These are phyloP conservation scores for Anneissia japonica DNA, from an alignment of 35 echinoderm and acorn worm genomes.

Conservation along the genomic window DNA sequence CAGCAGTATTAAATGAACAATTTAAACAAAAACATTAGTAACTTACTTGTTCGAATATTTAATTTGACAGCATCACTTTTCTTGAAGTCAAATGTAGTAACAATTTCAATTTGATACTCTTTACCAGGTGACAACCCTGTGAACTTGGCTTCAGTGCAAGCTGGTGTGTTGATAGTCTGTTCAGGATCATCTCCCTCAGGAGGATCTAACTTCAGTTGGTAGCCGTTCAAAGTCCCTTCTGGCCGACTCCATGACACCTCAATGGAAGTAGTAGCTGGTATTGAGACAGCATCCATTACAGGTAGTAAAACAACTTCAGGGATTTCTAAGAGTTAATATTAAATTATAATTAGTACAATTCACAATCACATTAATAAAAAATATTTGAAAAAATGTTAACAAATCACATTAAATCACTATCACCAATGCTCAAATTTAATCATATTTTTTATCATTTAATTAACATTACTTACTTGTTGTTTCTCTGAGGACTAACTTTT, in stretches of 20 bases:
- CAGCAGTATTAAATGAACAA: too few species aligned
- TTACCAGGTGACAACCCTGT: constrained; percentile 40
- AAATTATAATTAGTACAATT: too few species aligned
- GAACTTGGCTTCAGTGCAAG: constrained; percentile 50
- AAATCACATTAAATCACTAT: neutral
- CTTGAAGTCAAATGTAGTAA: constrained; percentile 41
- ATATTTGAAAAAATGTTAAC: too few species aligned
- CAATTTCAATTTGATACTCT: constrained; percentile 66
- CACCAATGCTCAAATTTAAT: neutral
- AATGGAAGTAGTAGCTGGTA: constrained; percentile 31
- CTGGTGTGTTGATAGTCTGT: constrained; percentile 39
- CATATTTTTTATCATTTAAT: too few species aligned
- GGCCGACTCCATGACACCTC: constrained; percentile 63
- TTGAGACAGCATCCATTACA: constrained; percentile 24
- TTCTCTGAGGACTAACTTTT: constrained; percentile 56
- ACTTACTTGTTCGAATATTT: constrained; percentile 66
- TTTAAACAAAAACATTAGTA: too few species aligned
- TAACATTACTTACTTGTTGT: constrained; percentile 67
- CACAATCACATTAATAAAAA: too few species aligned
- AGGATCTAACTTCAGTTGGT: constrained; percentile 46
- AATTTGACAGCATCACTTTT: constrained; percentile 66
- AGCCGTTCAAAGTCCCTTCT: constrained; percentile 72
- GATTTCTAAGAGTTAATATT: too few species aligned
- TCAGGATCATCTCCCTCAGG: constrained; percentile 61
- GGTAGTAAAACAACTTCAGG: constrained; percentile 4